Percentiles rank a stretch among this genome's conserved stretches.
Conservation (phyloP, 2,113 vertebrate species). For the Xenopus tropicalis region DNA sequence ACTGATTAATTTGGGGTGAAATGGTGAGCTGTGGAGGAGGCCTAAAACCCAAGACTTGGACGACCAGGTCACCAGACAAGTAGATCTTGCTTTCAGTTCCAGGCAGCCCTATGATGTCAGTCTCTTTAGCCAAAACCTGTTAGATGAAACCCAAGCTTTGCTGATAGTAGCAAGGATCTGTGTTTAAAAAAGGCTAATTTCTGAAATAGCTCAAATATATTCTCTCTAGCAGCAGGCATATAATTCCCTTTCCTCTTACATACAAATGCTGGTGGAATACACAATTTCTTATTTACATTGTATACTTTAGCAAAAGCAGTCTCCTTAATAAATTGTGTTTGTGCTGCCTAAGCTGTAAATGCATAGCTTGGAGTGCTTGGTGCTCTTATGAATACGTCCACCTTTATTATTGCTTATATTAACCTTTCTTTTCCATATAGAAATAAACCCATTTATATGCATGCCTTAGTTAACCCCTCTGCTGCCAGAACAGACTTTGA, state of each 20-base stretch:
- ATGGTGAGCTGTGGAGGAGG: too few species aligned
- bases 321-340: conserved; percentile 3
- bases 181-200: too few species aligned
- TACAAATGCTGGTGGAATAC: background rate
- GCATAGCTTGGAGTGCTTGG: conserved; percentile 6
- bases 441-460: conserved; percentile 1
- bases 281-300: background rate
- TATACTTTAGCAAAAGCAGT: background rate
- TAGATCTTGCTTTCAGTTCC: too few species aligned
- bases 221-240: too few species aligned
- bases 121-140: too few species aligned
- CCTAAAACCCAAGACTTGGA: too few species aligned
- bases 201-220: too few species aligned
- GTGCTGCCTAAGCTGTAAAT: conserved; percentile 1
- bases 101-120: too few species aligned
- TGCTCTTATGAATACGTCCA: conserved; percentile 20
- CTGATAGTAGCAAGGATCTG: too few species aligned
- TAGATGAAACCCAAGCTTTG: too few species aligned
- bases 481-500: background rate
- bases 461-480: background rate
- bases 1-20: too few species aligned
- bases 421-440: conserved; percentile 29
- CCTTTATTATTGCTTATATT: conserved; percentile 32
- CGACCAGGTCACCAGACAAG: too few species aligned
- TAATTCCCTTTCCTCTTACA: background rate